phyloP scores from a whole-genome alignment of 2,113 vertebrate species.

The Strigops habroptila region DNA sequence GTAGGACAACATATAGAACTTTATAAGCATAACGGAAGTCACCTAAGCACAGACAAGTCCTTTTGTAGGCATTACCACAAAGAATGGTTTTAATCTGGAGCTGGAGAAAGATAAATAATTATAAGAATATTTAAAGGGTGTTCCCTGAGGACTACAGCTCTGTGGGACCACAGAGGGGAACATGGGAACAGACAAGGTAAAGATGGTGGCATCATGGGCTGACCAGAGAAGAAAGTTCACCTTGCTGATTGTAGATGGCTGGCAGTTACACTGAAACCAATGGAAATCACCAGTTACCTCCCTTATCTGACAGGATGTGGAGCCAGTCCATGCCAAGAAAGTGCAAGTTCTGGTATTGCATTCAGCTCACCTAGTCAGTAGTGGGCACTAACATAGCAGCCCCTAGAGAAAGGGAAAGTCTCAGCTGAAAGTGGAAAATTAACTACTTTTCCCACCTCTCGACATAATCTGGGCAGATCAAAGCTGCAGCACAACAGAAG shows the following conservation, averaged over 20 bases:
- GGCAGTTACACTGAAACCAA: not conserved
- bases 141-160: not conserved
- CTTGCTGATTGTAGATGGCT: not conserved
- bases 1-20: not conserved
- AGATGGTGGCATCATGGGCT: not conserved
- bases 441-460: slow-evolving; percentile 37
- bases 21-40: not conserved
- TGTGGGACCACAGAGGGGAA: not conserved
- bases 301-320: not conserved
- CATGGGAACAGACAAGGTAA: not conserved
- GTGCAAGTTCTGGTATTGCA: not conserved
- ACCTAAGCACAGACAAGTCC: not conserved
- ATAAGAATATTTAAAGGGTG: not conserved
- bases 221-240: not conserved
- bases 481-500: slow-evolving; percentile 56
- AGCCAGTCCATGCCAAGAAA: not conserved
- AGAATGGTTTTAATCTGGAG: not conserved
- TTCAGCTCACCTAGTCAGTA: not conserved
- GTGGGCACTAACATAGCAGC: not conserved
- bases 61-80: not conserved
- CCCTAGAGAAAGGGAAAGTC: not conserved
- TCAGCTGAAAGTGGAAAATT: slow-evolving; percentile 29
- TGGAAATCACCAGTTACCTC: not conserved
- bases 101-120: not conserved
- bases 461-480: slow-evolving; percentile 56